Evolutionary conservation across 2,888 invertebrate species (phyloP).

Genomic region (Ryuthela nishihirai): DNA sequence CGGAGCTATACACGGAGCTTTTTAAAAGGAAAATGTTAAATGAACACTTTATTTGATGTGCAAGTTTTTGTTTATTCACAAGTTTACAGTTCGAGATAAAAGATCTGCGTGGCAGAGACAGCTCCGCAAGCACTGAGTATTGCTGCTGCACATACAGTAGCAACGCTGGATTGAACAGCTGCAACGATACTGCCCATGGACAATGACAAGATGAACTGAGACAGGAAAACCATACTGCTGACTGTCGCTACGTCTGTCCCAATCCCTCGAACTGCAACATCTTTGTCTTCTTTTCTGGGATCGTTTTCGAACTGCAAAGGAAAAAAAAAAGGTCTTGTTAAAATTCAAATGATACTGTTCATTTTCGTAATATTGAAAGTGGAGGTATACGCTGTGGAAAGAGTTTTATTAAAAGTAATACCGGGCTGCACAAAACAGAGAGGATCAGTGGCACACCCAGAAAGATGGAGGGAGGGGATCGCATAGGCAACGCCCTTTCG

Average conservation of each 20-base stretch:
- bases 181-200: slow-evolving; percentile 81
- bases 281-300: neutral
- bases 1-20: no score
- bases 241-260: slow-evolving; percentile 94
- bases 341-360: no score
- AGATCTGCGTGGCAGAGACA: slow-evolving; percentile 76
- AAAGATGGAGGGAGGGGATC: no score
- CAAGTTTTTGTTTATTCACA: no score
- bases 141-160: slow-evolving; percentile 81
- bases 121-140: slow-evolving; percentile 80
- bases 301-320: slow-evolving; percentile 24
- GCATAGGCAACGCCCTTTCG: no score
- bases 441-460: no score
- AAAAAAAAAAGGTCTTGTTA: neutral
- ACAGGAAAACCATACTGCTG: slow-evolving; percentile 92
- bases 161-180: slow-evolving; percentile 75
- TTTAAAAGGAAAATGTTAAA: no score
- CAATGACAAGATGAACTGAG: slow-evolving; percentile 84
- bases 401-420: no score
- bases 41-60: no score
- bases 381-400: no score
- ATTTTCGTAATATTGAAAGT: no score
- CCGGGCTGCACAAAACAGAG: no score
- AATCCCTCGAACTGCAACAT: slow-evolving; percentile 64
- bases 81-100: slow-evolving; percentile 67